Evolutionary conservation across 2,888 invertebrate species (phyloP).

Genomic region (Gasteruption jaculator): DNA sequence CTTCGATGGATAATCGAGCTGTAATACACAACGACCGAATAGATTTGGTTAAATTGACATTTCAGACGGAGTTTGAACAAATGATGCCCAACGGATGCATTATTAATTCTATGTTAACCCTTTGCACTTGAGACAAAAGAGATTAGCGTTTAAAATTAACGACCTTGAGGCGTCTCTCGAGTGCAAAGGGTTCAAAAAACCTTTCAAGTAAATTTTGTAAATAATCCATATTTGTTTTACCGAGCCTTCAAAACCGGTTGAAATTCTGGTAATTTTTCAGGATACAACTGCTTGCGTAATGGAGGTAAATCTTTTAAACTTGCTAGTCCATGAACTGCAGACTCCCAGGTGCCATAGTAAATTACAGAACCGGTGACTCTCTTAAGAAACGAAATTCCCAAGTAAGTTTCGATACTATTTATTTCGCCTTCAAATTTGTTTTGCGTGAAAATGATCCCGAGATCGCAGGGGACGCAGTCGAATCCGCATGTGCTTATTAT

Average conservation of each 20-base stretch:
- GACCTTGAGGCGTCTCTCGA: too few species aligned
- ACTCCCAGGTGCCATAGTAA: constrained; percentile 88
- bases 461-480: constrained; percentile 86
- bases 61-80: too few species aligned
- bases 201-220: too few species aligned
- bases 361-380: constrained; percentile 51
- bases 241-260: constrained; percentile 60
- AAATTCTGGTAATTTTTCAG: constrained; percentile 61
- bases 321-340: constrained; percentile 74
- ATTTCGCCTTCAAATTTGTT: constrained; percentile 72
- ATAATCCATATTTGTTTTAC: too few species aligned
- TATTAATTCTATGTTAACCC: too few species aligned
- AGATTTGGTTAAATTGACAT: too few species aligned
- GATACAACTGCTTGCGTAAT: constrained; percentile 66
- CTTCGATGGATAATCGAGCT: constrained; percentile 57
- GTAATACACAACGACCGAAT: too few species aligned
- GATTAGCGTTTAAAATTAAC: too few species aligned
- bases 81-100: too few species aligned
- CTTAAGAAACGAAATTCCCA: constrained; percentile 48
- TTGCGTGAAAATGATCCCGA: constrained; percentile 77
- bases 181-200: too few species aligned
- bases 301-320: constrained; percentile 60
- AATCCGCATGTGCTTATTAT: constrained; percentile 90
- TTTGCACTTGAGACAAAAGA: too few species aligned
- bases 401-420: constrained; percentile 73